Conservation (phyloP, 2,113 vertebrate species). For the Eclectus roratus region DNA sequence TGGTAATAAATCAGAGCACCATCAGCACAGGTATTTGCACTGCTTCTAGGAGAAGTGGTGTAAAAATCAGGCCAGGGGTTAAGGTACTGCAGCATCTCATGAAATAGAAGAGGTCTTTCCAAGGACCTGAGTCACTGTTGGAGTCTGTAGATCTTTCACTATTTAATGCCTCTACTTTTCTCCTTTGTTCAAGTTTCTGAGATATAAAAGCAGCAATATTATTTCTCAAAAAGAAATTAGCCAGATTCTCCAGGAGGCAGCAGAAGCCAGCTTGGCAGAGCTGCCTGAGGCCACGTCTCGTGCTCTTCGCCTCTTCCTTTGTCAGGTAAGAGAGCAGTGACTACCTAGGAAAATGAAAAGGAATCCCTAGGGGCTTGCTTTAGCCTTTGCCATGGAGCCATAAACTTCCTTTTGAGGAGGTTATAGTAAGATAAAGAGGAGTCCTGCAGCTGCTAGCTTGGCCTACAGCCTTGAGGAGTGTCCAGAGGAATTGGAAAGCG, state of each 20-base stretch:
- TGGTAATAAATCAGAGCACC: background rate
- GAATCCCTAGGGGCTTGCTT: background rate
- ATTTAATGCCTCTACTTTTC: background rate
- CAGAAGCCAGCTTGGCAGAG: slow-evolving; percentile 74
- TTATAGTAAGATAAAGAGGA: background rate
- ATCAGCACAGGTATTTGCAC: background rate
- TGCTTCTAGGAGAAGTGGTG: background rate
- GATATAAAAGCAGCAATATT: slow-evolving; percentile 68
- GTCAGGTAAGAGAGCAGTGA: slow-evolving; percentile 77
- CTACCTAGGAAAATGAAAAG: background rate
- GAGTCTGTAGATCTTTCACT: background rate
- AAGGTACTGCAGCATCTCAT: background rate
- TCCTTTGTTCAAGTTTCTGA: slow-evolving; percentile 78
- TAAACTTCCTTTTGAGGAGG: background rate
- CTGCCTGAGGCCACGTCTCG: slow-evolving; percentile 72
- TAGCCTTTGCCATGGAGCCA: background rate
- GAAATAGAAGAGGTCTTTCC: background rate
- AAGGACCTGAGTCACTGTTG: background rate
- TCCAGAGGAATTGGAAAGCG: background rate
- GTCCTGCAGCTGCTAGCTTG: background rate
- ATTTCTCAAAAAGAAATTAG: slow-evolving; percentile 78
- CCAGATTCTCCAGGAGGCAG: slow-evolving; percentile 75
- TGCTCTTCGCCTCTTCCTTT: slow-evolving; percentile 80
- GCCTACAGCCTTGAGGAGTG: background rate
- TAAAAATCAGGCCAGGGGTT: background rate